A percentile compares a stretch with the other conserved stretches of the same genome.
Conservation (phyloP, 2,113 vertebrate genomes). For the Pelobates fuscus region DNA sequence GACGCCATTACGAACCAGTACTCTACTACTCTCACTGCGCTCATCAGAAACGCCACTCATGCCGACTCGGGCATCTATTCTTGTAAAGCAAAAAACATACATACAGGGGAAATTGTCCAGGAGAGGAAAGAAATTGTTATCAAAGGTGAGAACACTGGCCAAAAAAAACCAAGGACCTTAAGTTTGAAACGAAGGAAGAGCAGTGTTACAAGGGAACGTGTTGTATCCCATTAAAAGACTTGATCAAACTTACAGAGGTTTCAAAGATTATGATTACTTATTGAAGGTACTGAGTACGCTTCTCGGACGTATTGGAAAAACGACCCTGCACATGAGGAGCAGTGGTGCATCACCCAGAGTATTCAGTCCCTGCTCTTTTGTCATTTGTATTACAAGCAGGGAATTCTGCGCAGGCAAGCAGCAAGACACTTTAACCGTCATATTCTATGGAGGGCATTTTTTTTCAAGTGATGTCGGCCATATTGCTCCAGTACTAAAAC, state of each 20-base stretch:
- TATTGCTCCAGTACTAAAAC: constrained; percentile 9
- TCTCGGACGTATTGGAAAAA: constrained; percentile 29
- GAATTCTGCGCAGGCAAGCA: background rate
- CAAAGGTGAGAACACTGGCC: constrained; percentile 83
- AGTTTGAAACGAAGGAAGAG: constrained; percentile 79
- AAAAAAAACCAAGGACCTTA: constrained; percentile 80
- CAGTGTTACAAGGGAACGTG: constrained; percentile 77
- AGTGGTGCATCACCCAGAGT: background rate
- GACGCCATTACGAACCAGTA: constrained; percentile 67
- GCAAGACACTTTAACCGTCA: background rate
- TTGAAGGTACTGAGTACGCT: constrained; percentile 67
- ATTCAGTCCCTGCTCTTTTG: background rate
- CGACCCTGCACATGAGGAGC: constrained; percentile 14
- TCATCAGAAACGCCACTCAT: constrained; percentile 80
- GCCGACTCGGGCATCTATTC: constrained; percentile 82
- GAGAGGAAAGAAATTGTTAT: constrained; percentile 82
- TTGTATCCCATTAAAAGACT: constrained; percentile 80
- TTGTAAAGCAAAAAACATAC: constrained; percentile 79
- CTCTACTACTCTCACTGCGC: constrained; percentile 74
- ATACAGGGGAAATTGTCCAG: constrained; percentile 78
- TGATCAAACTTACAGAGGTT: constrained; percentile 73
- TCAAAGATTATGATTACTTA: constrained; percentile 75
- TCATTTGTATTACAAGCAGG: constrained; percentile 18
- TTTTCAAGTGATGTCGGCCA: constrained; percentile 1
- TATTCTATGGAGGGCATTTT: constrained; percentile 3